Evolutionary conservation across 1,140 invertebrate species (phyloP), one percentile per base, ranked within the genome.

Genomic region (Monomorium pharaonis): DNA sequence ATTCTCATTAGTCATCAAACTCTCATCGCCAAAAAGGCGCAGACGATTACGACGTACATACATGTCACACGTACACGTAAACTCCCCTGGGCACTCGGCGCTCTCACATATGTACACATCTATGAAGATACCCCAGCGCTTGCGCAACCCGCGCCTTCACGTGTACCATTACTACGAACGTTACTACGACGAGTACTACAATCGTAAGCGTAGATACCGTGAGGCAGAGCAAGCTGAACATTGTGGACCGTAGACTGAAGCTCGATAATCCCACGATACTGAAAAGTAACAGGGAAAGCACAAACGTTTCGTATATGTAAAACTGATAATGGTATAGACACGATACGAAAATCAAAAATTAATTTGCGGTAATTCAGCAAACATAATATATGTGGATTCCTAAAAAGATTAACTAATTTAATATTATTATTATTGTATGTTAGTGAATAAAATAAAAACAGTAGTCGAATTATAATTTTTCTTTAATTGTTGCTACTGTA

Each of bases 181-280:
- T 87, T 90, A 90, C 87, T 89, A 91, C 75, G 69, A 80, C 58
- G 89, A 90, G 80, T 89, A 89, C 67, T 89, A 65, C 21, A 30
- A 67, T 12, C 75, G 88, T 90, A 90, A n/a, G 89, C 84, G 84
- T 87, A n/a, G n/a, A n/a, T n/a, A 37, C 4, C 76, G 60, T 51
- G 27, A 30, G 54, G 16, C 56, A 62, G 74, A 65, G 33, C 60
- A 63, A 63, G 27, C 76, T 63, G 51, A 83, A 56, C 24, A 72
- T 37, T 58, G 42, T 60, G 42, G 30, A 80, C 30, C 47, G 42
- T 67, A 74, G 70, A 18, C 56, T 54, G 51, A 56, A 33, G 51
- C 42, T 42, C 78, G 65, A 86, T 91, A 91, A 92, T 92, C 91
- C 75, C 89, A 54, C 77, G 85, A 58, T 76, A 63, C 56, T 77